Conservation (phyloP, 2,113 vertebrate genomes). For the Climacteris rufus region DNA sequence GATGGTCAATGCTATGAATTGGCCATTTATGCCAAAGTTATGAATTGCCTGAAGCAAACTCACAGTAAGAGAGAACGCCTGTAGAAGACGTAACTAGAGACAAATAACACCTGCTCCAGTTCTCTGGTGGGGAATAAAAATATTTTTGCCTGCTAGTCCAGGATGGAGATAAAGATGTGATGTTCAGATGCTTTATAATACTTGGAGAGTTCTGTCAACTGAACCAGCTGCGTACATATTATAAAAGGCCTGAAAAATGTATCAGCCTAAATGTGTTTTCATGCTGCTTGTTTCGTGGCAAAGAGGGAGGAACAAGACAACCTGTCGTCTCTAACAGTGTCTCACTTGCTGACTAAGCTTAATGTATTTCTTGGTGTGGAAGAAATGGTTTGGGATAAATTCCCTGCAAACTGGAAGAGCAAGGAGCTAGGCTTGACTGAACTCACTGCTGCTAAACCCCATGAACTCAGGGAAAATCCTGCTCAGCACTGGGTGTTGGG, state of each 20-base stretch:
- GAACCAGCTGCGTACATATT: background rate
- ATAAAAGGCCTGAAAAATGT: constrained; percentile 33
- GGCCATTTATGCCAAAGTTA: background rate
- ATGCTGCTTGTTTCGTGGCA: background rate
- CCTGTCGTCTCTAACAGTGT: background rate
- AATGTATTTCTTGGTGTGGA: background rate
- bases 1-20: background rate
- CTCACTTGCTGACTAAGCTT: background rate
- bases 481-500: background rate
- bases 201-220: constrained; percentile 21
- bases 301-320: constrained; percentile 1
- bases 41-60: background rate
- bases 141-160: constrained; percentile 6
- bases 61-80: background rate
- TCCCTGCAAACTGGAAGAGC: background rate
- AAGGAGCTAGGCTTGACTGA: background rate
- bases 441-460: background rate
- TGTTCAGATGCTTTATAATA: constrained; percentile 31
- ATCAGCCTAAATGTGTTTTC: constrained; percentile 18
- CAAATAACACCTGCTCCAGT: background rate
- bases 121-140: constrained; percentile 15
- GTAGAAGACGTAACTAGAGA: background rate
- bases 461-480: background rate
- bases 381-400: constrained; percentile 36
- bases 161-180: constrained; percentile 28